Base-by-base conservation (phyloP, 1,140 invertebrate genomes). In the Psilanteris sp. region DNA sequence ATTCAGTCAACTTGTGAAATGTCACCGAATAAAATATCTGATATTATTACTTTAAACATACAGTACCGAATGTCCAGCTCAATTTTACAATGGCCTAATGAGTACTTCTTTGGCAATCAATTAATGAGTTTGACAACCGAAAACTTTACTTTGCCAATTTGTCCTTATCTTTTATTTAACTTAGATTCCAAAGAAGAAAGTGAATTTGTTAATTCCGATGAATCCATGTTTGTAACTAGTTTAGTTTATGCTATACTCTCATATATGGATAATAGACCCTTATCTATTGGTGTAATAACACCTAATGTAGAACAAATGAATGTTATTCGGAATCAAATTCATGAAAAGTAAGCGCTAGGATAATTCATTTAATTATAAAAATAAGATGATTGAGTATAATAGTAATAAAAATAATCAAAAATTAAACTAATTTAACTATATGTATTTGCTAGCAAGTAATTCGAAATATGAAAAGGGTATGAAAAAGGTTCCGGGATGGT, bases 41-140 rank as follows among this genome's bases (percentile, higher is more conserved):
- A 75, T 4, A 34, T 78, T 7, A 75, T 79, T 6, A 62, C 41
- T 15, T 41, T 75, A 0, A 37, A 16, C 0, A 64, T 39, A 0
- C 73, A 70, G 13, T 70, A 76, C 29, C 32, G 73, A 15, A 76
- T 70, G 64, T 9, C 57, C 64, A 80, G 75, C 48, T 70, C 79
- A 0, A 77, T 84, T 6, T 90, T 92, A 39, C 91, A 93, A 20
- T 96, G 93, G 90, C 94, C 95, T 0, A 94, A 94, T 79, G 84
- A 89, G 7, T 91, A 93, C n/a, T 96, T 97, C 85, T 98, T 98
- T 85, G 85, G 88, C 2, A 88, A 89, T 11, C 77, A 82, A 32
- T 73, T 95, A 11, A 80, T 87, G 41, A 92, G 92, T 82, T 66
- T 79, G 84, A 15, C 73, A 16, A 32, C 79, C 0, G 18, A 61